A percentile compares a stretch with the other conserved stretches of the same genome.
These are phyloP conservation scores for Prionace glauca DNA, from an alignment of 2,797 vertebrate genomes.

Conservation along the genomic window DNA sequence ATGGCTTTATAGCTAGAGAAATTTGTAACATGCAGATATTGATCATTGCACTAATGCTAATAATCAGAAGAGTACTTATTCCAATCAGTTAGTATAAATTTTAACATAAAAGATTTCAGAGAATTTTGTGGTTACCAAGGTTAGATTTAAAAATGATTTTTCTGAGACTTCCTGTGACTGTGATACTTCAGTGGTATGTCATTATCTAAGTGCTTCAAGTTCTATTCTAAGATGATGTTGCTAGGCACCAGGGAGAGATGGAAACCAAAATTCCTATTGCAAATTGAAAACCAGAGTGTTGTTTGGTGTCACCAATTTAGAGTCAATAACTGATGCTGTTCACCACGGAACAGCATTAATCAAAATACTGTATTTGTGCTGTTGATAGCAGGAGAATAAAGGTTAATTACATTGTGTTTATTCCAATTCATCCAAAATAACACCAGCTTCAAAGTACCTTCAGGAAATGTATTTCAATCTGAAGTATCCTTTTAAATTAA, in stretches of 20 bases:
- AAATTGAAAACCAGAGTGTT: not conserved
- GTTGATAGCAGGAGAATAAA: not conserved
- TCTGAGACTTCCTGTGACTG: not conserved
- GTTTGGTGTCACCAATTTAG: not conserved
- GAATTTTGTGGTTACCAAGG: not conserved
- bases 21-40: not conserved
- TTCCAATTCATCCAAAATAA: not conserved
- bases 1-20: not conserved
- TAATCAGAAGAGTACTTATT: not conserved
- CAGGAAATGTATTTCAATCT: not conserved
- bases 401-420: not conserved
- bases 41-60: not conserved
- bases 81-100: not conserved
- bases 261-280: not conserved
- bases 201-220: not conserved
- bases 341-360: not conserved
- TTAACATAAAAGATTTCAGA: not conserved
- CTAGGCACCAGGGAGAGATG: not conserved
- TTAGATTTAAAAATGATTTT: not conserved
- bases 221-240: not conserved
- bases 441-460: not conserved
- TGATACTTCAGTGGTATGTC: not conserved
- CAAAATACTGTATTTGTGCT: not conserved
- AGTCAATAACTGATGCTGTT: not conserved
- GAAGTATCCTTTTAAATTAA: not conserved